phyloP scores from a whole-genome alignment of 2,113 vertebrate genomes.

The Baryphthengus martii region DNA sequence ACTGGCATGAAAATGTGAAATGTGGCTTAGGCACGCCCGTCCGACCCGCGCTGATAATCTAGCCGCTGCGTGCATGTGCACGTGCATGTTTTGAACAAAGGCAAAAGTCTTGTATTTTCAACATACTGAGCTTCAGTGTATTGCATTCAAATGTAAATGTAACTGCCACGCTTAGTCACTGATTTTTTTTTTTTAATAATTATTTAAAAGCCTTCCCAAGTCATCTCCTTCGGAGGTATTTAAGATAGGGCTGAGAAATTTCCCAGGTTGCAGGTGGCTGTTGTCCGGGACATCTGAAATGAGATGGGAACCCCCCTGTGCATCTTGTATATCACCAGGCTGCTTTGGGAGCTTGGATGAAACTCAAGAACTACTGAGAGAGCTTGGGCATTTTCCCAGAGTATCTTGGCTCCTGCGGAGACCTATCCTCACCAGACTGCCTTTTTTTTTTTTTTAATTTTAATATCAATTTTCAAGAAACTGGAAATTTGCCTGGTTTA shows the following conservation, averaged over 20 bases:
- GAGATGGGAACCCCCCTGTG: not conserved
- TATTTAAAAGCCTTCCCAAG: not conserved
- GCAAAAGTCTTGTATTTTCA: not conserved
- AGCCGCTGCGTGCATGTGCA: accelerated
- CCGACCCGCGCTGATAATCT: not conserved
- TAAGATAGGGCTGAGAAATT: not conserved
- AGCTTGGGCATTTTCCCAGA: slow-evolving; percentile 36
- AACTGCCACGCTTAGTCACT: not conserved
- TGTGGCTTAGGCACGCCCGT: not conserved
- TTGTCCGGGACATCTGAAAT: not conserved
- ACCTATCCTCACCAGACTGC: slow-evolving; percentile 2
- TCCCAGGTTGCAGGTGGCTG: not conserved
- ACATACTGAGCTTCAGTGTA: not conserved
- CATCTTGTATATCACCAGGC: not conserved
- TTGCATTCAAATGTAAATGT: not conserved
- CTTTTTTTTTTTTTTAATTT: slow-evolving; percentile 45
- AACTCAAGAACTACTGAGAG: not conserved
- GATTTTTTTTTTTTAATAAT: too few relatives aligned
- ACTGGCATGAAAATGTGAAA: not conserved
- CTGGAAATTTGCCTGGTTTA: not conserved
- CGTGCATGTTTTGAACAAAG: not conserved
- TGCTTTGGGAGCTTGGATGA: slow-evolving; percentile 1
- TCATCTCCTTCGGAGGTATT: not conserved
- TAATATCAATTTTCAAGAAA: slow-evolving; percentile 12
- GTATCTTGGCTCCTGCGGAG: slow-evolving; percentile 7